Evolutionary conservation across 2,797 vertebrate genomes (phyloP), one percentile per base, ranked within the genome.

Genomic region (Hippoglossus hippoglossus): DNA sequence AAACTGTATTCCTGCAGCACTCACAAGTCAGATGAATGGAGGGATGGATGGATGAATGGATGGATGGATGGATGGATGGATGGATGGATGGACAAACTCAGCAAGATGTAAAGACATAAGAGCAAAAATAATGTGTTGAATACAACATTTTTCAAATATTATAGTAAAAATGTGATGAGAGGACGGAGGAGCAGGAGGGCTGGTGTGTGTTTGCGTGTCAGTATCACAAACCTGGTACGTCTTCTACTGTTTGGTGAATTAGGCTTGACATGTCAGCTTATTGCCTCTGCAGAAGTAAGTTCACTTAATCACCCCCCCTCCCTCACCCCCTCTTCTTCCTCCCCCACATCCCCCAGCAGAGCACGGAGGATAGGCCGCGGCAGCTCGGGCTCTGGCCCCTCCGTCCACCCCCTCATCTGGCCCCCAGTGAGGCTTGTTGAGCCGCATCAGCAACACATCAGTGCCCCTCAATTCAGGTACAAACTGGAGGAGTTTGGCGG

Each of bases 391-490:
- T 70, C 67, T 46, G 78, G 72, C 70, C 81, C 80, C 81, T 79
- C 71, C 41, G 65, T 84, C 71, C 81, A 65, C 64, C 84, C 53
- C 75, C 67, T 77, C 71, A 25, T 68, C 77, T 79, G 77, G 77
- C 82, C 84, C 79, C 85, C 77, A 77, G 76, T 87, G 84, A 68
- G 84, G 85, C 77, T 89, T 84, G 83, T 89, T 92, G 81, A 89
- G 87, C 83, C 77, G 78, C 89, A 91, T 92, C 89, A 91, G 83
- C 88, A 88, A 92, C 90, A 90, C 92, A 88, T 84, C 90, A 86
- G 77, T 91, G 91, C 87, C 63, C 83, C 73, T 91, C 84, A 86
- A 89, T 92, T 86, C 90, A 92, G 90, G 93, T 91, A 92, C 86
- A 85, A 84, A 88, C 88, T 86, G 73, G 84, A 88, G 81, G 80